Conservation (phyloP, 2,113 vertebrate genomes). For the Bagarius yarrelli region DNA sequence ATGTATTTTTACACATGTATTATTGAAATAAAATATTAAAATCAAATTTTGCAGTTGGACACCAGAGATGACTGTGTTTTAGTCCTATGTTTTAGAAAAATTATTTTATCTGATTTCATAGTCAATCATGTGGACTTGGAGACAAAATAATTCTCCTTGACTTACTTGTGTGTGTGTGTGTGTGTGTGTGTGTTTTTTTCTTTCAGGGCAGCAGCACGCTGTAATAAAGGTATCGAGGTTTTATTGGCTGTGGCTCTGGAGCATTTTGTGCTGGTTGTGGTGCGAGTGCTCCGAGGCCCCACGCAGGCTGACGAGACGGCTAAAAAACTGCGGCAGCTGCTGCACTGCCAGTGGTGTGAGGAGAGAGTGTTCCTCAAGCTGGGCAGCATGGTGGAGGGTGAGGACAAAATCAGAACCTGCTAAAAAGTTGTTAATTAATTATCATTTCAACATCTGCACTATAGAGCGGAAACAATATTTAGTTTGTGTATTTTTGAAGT, state of each 20-base stretch:
- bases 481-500: not conserved
- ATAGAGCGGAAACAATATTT: not conserved
- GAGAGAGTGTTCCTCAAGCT: slow-evolving; percentile 89
- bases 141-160: not conserved
- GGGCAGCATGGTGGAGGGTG: slow-evolving; percentile 91
- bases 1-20: no score
- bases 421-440: not conserved
- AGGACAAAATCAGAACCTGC: slow-evolving; percentile 40
- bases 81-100: not conserved
- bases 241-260: slow-evolving; percentile 90
- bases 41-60: not conserved
- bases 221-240: slow-evolving; percentile 95
- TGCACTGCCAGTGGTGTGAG: slow-evolving; percentile 98
- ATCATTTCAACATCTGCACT: not conserved
- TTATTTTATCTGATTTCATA: no score
- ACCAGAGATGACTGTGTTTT: not conserved
- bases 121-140: not conserved
- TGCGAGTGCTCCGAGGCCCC: slow-evolving; percentile 87
- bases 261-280: slow-evolving; percentile 93
- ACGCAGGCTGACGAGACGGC: slow-evolving; percentile 83
- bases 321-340: slow-evolving; percentile 84
- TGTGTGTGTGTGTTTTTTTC: not conserved
- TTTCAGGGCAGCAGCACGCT: slow-evolving; percentile 87
- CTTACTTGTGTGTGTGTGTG: not conserved
- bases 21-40: no score